Evolutionary conservation across 2,113 vertebrate genomes (phyloP), one percentile per base, ranked within the genome.

Genomic region (Boulengeromyrus knoepffleri): DNA sequence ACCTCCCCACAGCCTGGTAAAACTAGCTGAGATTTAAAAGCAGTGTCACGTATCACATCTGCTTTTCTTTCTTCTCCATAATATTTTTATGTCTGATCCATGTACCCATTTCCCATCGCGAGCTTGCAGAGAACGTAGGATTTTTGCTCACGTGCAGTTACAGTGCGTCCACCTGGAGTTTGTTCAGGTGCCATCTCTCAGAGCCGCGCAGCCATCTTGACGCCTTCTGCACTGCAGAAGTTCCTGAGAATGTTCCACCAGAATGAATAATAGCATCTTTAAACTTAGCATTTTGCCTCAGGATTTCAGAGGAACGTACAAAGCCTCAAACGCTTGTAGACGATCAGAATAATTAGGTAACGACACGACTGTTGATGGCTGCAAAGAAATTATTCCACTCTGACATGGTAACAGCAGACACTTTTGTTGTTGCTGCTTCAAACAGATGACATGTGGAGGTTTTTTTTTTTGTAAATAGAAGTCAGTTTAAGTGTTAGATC

Each of bases 271-370:
- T 86, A 1, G 46, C 45, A 52, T 86, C 31, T 86, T 50, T 15
- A 50, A 86, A 86, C 85, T 10, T 86, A 24, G 13, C 21, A 36
- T 52, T 31, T 27, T 6, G 85, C 85, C 85, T 86, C 5, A 3
- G 85, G 70, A 42, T 47, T 89, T 89, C 50, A 80, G 88, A 5
- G 45, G n/a, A 50, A 86, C 47, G 5, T 50, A 50, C 85, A 47
- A 52, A 86, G 46, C 85, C 19, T 27, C 46, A 36, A 36, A 27
- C 0, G 50, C 88, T 89, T 50, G 70, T 36, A 89, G 39, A 80
- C 46, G 8, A 80, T 77, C 88, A 83, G 52, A 80, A 89, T 89
- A 89, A 53, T 89, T 89, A 84, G 49, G 66, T 53, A 89, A 53
- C 36, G 80, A 87, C 52, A 27, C 47, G 83, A 87, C 85, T 83